Percentiles rank a stretch among this genome's conserved stretches.
phyloP scores from a whole-genome alignment of 2,113 vertebrate species.

The Larimichthys crocea region DNA sequence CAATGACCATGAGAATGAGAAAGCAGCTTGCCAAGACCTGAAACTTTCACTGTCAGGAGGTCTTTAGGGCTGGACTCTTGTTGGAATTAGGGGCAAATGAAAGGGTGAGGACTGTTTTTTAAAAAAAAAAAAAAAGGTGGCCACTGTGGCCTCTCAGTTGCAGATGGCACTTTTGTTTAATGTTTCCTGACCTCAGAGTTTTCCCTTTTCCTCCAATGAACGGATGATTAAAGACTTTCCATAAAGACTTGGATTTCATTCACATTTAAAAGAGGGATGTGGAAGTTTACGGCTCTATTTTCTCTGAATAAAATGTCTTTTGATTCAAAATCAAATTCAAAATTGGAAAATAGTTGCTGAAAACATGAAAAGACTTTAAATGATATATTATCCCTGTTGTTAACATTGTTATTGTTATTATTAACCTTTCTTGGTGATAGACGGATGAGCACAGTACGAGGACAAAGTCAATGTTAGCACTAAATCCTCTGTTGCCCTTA shows the following conservation, averaged over 20 bases:
- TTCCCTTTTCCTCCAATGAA: background rate
- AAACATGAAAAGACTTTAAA: no score
- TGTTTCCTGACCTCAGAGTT: constrained; percentile 6
- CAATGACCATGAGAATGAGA: constrained; percentile 34
- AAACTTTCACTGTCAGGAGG: constrained; percentile 51
- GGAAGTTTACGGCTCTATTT: background rate
- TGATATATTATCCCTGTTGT: no score
- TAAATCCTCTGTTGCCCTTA: background rate
- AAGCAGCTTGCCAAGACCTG: constrained; percentile 21
- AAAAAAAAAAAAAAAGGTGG: constrained; percentile 7
- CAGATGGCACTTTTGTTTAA: constrained; percentile 46
- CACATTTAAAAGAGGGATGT: background rate
- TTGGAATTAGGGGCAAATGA: constrained; percentile 54
- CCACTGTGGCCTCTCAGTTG: background rate
- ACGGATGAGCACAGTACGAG: background rate
- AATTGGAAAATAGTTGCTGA: no score
- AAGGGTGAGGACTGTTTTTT: constrained; percentile 25
- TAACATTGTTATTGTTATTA: background rate
- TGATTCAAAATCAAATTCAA: background rate
- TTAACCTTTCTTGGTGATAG: background rate
- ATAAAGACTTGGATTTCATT: background rate
- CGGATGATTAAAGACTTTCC: background rate
- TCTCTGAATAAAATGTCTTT: background rate
- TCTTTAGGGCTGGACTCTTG: constrained; percentile 5
- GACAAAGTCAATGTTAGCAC: background rate